Percentiles rank a stretch among this genome's conserved stretches.
phyloP scores from a whole-genome alignment of 2,888 invertebrate genomes.

The Chironomus tentans region DNA sequence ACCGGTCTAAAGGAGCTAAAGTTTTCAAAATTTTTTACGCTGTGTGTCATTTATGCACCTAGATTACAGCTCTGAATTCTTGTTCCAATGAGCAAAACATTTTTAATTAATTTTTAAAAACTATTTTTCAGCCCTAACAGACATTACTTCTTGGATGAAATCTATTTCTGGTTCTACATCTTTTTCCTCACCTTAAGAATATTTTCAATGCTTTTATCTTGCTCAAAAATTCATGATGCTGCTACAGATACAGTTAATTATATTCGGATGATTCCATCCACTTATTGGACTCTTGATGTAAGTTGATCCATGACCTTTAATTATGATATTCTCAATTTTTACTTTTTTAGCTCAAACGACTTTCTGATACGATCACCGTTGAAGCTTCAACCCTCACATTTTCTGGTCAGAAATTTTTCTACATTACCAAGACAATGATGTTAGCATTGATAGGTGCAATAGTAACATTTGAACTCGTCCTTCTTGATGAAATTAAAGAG shows the following conservation, averaged over 20 bases:
- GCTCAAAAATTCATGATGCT: neutral
- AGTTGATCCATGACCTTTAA: neutral
- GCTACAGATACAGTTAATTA: neutral
- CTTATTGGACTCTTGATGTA: slow-evolving; percentile 5
- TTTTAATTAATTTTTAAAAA: too few relatives aligned
- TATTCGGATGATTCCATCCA: neutral
- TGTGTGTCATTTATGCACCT: too few relatives aligned
- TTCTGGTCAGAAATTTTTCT: slow-evolving; percentile 24
- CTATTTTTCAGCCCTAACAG: slow-evolving; percentile 7
- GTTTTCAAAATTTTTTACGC: too few relatives aligned
- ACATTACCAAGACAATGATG: slow-evolving; percentile 9
- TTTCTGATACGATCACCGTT: neutral
- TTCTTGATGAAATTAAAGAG: neutral
- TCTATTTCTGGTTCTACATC: slow-evolving; percentile 10
- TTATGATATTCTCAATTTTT: neutral
- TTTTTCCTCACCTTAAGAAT: neutral
- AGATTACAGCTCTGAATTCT: too few relatives aligned
- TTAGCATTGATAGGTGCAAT: slow-evolving; percentile 12
- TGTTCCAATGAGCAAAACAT: too few relatives aligned
- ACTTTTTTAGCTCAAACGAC: neutral
- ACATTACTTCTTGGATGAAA: neutral
- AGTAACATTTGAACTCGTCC: slow-evolving; percentile 25
- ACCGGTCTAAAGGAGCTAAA: too few relatives aligned
- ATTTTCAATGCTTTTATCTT: neutral
- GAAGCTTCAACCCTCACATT: neutral